Base-by-base conservation (phyloP, 2,113 vertebrate species). In the Cromileptes altivelis region DNA sequence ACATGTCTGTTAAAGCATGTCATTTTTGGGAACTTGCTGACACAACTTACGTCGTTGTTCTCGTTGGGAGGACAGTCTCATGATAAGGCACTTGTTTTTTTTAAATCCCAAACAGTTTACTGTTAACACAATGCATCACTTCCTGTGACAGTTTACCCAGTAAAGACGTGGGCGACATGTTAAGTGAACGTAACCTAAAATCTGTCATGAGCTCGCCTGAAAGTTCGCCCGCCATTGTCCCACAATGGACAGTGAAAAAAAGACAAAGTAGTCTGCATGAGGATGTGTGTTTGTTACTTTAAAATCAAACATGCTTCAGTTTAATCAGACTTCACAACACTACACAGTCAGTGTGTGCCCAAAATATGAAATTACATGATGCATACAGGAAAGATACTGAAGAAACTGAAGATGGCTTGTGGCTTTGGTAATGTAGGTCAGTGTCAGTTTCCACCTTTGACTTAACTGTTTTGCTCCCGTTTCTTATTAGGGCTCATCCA, bases 391-490 rank as follows among this genome's bases (percentile, higher is more conserved):
- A 19, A 83, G 58, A 76, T 52, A 42, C 42, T 52, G 55, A 87
- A 45, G 19, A 45, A 45, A 45, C 42, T 45, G 67, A 61, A 84
- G 72, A 57, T 18, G 50, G 25, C 61, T 71, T 90, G 91, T 89
- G 91, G 90, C 65, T 92, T 91, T 45, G 45, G 12, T 19, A 80
- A 92, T 89, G 78, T 93, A 92, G 92, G 92, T 90, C 90, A 92
- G 73, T 64, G 76, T 60, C 52, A 40, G 62, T 83, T 87, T 89
- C 85, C 82, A 86, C 52, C 49, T 78, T 70, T 72, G 72, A 80
- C 70, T 83, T 27, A 60, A 85, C 65, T 64, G 69, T 76, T 87
- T 21, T 87, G 80, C 63, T 50, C 73, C 62, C 23, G 14, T 82
- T 81, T 80, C 18, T 73, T 79, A 89, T 70, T 73, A 81, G 75